Base-by-base conservation (phyloP, 2,797 vertebrate species). In the Typhlichthys subterraneus region DNA sequence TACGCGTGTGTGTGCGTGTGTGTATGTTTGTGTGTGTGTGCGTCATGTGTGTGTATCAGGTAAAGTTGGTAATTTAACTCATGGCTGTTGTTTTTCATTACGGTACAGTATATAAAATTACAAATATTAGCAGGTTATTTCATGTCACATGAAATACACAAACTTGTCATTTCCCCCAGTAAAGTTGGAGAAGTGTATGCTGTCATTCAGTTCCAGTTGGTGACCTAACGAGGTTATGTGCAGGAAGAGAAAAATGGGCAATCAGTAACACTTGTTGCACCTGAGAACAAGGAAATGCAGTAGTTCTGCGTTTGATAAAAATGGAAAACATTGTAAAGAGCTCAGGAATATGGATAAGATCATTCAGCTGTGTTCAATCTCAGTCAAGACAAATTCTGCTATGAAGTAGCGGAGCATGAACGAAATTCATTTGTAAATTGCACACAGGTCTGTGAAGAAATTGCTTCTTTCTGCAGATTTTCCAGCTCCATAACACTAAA, bases 181-280 rank as follows among this genome's bases (percentile, higher is more conserved):
- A 63, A 66, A 81, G 59, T 82, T 83, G 56, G 14, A 79, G 76
- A 74, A 81, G 71, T 69, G 63, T 60, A 70, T 77, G 73, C 61
- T 80, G 82, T 79, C 82, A 81, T 64, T 89, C 83, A 83, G 87
- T 88, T 90, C 85, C 87, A 88, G 73, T 86, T 38, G 14, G 57
- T 81, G 61, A 83, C 69, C 87, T 90, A 91, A 91, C 88, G 88
- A 87, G 78, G 86, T 80, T 76, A 77, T 82, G 62, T 75, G 74
- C 80, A 75, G 67, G 56, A 56, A 70, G 64, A 45, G 69, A 77
- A 79, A 78, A 81, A 74, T 68, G 63, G 51, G 86, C 88, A 90
- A 92, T 93, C 91, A 89, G 88, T 82, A 87, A 88, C 85, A 91
- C 89, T 91, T 88, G 84, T 91, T 91, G 87, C 88, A 87, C 83